These are phyloP conservation scores for Toxotes jaculatrix DNA, from an alignment of 2,113 vertebrate species.

Conservation along the genomic window DNA sequence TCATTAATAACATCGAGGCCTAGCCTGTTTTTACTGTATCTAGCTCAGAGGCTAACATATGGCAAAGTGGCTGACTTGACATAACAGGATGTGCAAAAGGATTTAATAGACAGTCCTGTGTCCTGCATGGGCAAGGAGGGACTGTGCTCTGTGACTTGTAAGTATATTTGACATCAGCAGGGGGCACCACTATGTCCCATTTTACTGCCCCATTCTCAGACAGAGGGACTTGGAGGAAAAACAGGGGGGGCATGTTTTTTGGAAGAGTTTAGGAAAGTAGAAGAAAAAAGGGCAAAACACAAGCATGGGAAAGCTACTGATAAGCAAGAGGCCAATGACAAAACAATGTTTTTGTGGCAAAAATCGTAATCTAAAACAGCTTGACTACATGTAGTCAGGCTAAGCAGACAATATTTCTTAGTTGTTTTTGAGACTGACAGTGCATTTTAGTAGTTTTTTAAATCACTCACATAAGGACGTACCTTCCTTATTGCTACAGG, in stretches of 20 bases:
- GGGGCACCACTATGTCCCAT: constrained; percentile 57
- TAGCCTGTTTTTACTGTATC: constrained; percentile 51
- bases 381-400: neutral
- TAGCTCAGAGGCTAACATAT: constrained; percentile 71
- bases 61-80: constrained; percentile 48
- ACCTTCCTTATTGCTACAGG: neutral
- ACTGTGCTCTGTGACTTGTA: constrained; percentile 36
- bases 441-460: neutral
- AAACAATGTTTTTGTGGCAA: neutral
- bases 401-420: neutral
- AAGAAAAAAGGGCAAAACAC: neutral
- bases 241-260: neutral
- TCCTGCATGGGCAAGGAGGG: constrained; percentile 1
- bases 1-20: constrained; percentile 51
- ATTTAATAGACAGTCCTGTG: constrained; percentile 32
- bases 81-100: constrained; percentile 42
- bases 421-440: neutral
- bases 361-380: neutral
- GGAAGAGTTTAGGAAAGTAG: neutral
- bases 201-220: neutral
- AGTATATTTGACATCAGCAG: constrained; percentile 68
- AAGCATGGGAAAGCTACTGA: neutral
- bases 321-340: neutral
- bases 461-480: neutral
- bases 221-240: neutral